phyloP scores from a whole-genome alignment of 1,140 invertebrate genomes.

The Papilio helenus region DNA sequence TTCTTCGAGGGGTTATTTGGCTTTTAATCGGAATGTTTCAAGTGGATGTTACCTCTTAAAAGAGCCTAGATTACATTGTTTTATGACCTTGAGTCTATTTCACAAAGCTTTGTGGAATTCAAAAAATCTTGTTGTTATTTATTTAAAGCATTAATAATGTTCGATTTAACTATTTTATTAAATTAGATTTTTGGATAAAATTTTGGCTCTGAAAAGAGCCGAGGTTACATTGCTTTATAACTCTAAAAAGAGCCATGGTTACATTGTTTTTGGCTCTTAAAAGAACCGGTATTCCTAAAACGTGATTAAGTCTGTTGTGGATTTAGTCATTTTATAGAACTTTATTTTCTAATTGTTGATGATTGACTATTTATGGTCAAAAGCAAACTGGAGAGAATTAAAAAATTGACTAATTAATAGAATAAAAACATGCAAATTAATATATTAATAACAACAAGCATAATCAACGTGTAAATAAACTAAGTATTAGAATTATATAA shows the following conservation, averaged over 20 bases:
- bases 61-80: constrained; percentile 30
- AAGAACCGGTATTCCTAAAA: not conserved
- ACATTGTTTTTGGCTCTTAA: constrained; percentile 33
- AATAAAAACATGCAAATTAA: constrained; percentile 16
- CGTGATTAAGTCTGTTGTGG: too few relatives aligned
- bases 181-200: not conserved
- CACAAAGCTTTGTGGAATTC: not conserved
- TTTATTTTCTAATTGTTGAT: not conserved
- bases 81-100: not conserved
- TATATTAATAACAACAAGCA: constrained; percentile 17
- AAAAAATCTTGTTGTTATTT: too few relatives aligned
- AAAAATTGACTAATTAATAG: not conserved
- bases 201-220: constrained; percentile 33
- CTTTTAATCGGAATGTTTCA: constrained; percentile 15
- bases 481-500: not conserved
- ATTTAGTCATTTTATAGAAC: not conserved
- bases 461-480: not conserved
- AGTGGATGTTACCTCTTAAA: constrained; percentile 31
- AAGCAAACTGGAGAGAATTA: not conserved
- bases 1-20: not conserved
- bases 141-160: too few relatives aligned
- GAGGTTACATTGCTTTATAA: constrained; percentile 38
- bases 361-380: not conserved
- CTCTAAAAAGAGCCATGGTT: constrained; percentile 38
- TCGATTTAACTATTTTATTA: too few relatives aligned